Evolutionary conservation across 2,113 vertebrate species (phyloP).

Genomic region (Pterocles burchelli): DNA sequence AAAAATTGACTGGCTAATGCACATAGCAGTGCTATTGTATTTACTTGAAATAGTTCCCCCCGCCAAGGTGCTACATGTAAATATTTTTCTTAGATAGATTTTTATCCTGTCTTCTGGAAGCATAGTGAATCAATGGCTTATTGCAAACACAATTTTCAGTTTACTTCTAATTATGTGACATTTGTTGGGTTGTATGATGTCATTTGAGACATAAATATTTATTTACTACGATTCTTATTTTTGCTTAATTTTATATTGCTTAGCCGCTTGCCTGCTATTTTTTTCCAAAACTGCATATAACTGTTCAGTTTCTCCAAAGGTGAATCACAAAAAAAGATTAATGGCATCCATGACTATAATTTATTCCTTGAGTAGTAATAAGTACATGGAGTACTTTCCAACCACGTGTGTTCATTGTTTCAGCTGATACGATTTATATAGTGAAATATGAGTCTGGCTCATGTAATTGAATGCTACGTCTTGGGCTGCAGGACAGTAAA

Average conservation of each 20-base stretch:
- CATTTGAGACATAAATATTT: not conserved
- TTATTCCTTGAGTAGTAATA: conserved; percentile 49
- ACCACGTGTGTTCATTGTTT: conserved; percentile 45
- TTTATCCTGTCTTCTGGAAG: not conserved
- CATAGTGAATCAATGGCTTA: not conserved
- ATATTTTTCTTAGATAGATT: not conserved
- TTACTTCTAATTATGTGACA: not conserved
- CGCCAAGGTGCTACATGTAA: not conserved
- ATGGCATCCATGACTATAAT: conserved; percentile 13
- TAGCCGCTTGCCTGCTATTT: not conserved
- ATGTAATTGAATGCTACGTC: conserved; percentile 19
- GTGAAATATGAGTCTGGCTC: conserved; percentile 55
- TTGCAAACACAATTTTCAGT: not conserved
- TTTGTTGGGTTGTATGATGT: not conserved
- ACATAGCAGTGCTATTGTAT: not conserved
- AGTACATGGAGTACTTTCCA: conserved; percentile 52
- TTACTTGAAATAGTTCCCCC: not conserved
- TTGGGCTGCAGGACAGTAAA: conserved; percentile 37
- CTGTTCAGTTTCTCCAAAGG: conserved; percentile 17
- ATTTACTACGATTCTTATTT: not conserved
- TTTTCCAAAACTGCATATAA: not conserved
- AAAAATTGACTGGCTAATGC: not conserved
- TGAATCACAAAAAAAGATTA: conserved; percentile 16
- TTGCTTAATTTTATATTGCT: not conserved
- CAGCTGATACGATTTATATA: conserved; percentile 48